phyloP scores from a whole-genome alignment of 2,888 invertebrate genomes.

The Byasa hedistus region DNA sequence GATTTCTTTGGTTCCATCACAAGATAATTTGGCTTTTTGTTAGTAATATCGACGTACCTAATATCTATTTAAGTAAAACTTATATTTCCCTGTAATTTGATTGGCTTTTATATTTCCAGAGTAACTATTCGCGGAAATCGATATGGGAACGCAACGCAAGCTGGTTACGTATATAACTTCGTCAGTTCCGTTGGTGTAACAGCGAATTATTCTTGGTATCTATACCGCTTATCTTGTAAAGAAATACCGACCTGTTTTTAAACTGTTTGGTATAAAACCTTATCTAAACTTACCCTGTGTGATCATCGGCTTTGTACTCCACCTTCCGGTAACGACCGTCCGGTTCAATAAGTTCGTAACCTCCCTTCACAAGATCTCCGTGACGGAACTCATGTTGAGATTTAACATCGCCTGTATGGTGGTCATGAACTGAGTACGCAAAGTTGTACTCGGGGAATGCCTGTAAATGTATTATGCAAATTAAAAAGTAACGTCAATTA shows the following conservation, averaged over 20 bases:
- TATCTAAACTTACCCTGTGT: conserved; percentile 59
- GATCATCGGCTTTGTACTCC: conserved; percentile 83
- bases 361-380: conserved; percentile 81
- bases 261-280: not conserved
- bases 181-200: conserved; percentile 7
- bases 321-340: conserved; percentile 83
- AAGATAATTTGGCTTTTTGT: too few relatives aligned
- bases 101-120: not conserved
- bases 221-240: not conserved
- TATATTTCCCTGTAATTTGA: not conserved
- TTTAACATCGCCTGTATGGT: conserved; percentile 79
- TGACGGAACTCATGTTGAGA: conserved; percentile 75
- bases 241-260: not conserved
- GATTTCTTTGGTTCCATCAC: too few relatives aligned
- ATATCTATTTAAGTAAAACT: not conserved
- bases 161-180: conserved; percentile 2
- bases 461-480: conserved; percentile 41
- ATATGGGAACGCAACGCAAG: conserved; percentile 1
- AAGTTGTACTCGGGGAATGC: conserved; percentile 79
- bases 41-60: too few relatives aligned
- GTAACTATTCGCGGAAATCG: not conserved
- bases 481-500: not conserved
- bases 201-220: not conserved
- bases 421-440: conserved; percentile 77
- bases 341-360: conserved; percentile 82